Evolutionary conservation across 2,113 vertebrate genomes (phyloP), one percentile per base, ranked within the genome.

Genomic region (Etheostoma cragini): DNA sequence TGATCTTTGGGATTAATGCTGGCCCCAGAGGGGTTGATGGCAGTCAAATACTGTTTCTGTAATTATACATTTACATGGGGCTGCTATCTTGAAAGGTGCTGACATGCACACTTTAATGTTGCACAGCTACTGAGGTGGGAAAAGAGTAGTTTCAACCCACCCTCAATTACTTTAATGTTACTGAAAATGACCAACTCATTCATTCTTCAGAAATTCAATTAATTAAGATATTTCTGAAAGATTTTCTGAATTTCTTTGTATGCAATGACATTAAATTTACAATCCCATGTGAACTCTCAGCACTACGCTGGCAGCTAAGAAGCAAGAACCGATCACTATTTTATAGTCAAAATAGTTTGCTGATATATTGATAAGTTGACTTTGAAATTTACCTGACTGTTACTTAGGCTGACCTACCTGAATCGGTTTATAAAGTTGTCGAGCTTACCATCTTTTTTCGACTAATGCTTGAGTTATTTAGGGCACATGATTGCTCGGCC

Each of bases 11-110:
- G 89, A 93, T 92, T 94, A 94, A 94, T 93, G 75, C 80, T 45
- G 35, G 80, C 76, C 92, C 87, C 84, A 75, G 57, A 72, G 90
- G 92, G 87, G 57, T 73, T 69, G 77, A 85, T 85, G 83, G 87
- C 88, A 92, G 91, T 94, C 92, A 93, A 93, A 92, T 78, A 88
- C 76, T 89, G 85, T 93, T 93, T 94, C 91, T 92, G 91, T 94
- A 95, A 95, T 95, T 94, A 94, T 92, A 94, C 86, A 88, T 93
- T 93, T 94, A 91, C 82, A 92, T 85, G 70, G 67, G 64, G 63
- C 85, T 61, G 85, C 88, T 76, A 86, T 89, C 57, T 87, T 49
- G 78, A 72, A 89, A 93, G 86, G 17, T 91, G 90, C 91, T 92
- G 89, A 94, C 81, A 79, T 50, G 21, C 30, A 78, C 64, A 81